Evolutionary conservation across 1,140 invertebrate species (phyloP).

Genomic region (Coboldia fuscipes): DNA sequence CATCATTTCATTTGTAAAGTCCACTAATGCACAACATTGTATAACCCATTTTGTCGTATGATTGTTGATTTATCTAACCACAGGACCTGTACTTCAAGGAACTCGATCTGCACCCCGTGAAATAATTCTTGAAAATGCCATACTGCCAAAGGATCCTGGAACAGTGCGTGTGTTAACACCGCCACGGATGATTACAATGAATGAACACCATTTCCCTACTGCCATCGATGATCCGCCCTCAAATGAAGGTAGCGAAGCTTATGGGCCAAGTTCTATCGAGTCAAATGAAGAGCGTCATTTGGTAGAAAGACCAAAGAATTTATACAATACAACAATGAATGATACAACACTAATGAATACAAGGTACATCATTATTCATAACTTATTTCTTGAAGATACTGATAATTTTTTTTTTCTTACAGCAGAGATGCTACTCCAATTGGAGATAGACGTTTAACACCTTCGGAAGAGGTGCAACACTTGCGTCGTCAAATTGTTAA

Average conservation of each 20-base stretch:
- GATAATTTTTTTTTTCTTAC: conserved; percentile 10
- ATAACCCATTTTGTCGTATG: no score
- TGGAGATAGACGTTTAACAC: conserved; percentile 40
- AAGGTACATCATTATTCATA: no score
- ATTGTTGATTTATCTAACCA: no score
- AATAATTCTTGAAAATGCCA: conserved; percentile 61
- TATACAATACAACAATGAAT: no score
- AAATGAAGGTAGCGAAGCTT: background rate
- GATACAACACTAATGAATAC: no score
- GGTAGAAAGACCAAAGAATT: background rate
- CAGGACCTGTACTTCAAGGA: conserved; percentile 24
- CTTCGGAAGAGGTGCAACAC: conserved; percentile 59
- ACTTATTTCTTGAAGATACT: no score
- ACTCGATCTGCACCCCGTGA: conserved; percentile 61
- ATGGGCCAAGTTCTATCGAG: background rate
- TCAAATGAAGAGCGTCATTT: background rate
- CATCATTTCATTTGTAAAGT: no score
- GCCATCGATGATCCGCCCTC: conserved; percentile 33
- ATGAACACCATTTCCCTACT: conserved; percentile 57
- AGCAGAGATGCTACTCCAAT: conserved; percentile 39
- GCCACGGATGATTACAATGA: conserved; percentile 56
- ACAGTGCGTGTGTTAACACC: conserved; percentile 57
- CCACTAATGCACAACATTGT: no score
- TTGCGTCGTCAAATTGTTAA: conserved; percentile 62
- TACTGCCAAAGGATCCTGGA: conserved; percentile 44